Percentiles rank a stretch among this genome's conserved stretches.
Evolutionary conservation across 1,140 invertebrate genomes (phyloP).

Genomic region (Zelostemma sp.): DNA sequence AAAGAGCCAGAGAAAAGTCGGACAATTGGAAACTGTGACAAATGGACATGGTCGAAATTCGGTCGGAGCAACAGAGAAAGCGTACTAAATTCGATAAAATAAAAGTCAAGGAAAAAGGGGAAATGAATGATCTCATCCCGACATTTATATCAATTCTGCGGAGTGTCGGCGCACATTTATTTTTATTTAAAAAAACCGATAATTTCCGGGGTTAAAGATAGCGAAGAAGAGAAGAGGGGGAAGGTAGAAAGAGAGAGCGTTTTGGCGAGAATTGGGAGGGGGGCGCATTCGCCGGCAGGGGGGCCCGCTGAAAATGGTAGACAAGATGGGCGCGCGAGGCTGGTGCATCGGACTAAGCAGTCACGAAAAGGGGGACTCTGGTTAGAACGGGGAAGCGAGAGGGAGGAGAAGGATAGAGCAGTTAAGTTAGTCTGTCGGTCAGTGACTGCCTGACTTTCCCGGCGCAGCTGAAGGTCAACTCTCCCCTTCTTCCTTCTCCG

Average conservation of each 20-base stretch:
- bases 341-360: slow-evolving; percentile 60
- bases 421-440: slow-evolving; percentile 72
- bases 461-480: slow-evolving; percentile 70
- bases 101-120: no score
- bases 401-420: slow-evolving; percentile 67
- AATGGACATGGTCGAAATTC: no score
- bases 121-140: no score
- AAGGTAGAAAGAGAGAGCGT: slow-evolving; percentile 17
- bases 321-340: slow-evolving; percentile 30
- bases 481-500: slow-evolving; percentile 58
- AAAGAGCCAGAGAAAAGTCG: no score
- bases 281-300: not conserved
- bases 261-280: slow-evolving; percentile 7
- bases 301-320: slow-evolving; percentile 17
- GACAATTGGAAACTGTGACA: no score
- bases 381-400: slow-evolving; percentile 49
- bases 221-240: slow-evolving; percentile 36
- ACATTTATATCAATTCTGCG: no score
- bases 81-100: no score
- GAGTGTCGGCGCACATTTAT: no score
- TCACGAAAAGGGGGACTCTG: slow-evolving; percentile 61
- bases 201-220: no score
- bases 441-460: slow-evolving; percentile 72
- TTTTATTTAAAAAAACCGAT: no score
- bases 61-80: no score